phyloP scores from a whole-genome alignment of 2,888 invertebrate species.

The Chironomus tentans region DNA sequence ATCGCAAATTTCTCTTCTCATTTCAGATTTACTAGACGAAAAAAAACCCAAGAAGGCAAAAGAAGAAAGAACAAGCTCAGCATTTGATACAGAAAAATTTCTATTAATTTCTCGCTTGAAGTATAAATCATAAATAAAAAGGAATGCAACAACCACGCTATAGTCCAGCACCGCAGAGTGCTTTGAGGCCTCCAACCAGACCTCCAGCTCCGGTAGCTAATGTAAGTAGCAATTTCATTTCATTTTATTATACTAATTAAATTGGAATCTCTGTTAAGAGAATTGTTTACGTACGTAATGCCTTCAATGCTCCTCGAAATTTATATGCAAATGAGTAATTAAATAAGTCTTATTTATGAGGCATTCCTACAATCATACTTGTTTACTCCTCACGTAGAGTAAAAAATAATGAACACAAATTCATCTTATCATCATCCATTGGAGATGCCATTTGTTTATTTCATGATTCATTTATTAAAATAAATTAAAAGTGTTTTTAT shows the following conservation, averaged over 20 bases:
- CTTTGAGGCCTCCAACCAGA: slow-evolving; percentile 33
- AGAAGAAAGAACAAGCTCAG: not conserved
- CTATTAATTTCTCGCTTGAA: not conserved
- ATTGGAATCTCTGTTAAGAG: too few relatives aligned
- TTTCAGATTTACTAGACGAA: too few relatives aligned
- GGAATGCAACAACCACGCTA: slow-evolving; percentile 38
- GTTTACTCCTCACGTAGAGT: not conserved
- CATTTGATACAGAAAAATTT: not conserved
- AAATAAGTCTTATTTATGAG: not conserved
- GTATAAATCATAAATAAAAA: not conserved
- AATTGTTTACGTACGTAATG: not conserved
- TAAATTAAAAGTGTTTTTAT: not conserved
- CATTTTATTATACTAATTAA: too few relatives aligned
- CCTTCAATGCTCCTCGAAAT: not conserved
- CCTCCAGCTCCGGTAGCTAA: slow-evolving; percentile 36
- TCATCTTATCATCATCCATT: not conserved
- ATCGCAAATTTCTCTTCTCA: too few relatives aligned
- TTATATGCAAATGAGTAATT: slow-evolving; percentile 16
- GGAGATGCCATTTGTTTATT: not conserved
- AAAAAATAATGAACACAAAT: not conserved
- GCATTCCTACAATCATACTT: not conserved
- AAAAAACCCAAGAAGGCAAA: not conserved
- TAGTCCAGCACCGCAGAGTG: slow-evolving; percentile 35
- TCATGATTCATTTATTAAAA: not conserved
- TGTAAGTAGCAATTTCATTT: slow-evolving; percentile 37